phyloP scores from a whole-genome alignment of 2,888 invertebrate species.

The Pollenia griseotomentosa region DNA sequence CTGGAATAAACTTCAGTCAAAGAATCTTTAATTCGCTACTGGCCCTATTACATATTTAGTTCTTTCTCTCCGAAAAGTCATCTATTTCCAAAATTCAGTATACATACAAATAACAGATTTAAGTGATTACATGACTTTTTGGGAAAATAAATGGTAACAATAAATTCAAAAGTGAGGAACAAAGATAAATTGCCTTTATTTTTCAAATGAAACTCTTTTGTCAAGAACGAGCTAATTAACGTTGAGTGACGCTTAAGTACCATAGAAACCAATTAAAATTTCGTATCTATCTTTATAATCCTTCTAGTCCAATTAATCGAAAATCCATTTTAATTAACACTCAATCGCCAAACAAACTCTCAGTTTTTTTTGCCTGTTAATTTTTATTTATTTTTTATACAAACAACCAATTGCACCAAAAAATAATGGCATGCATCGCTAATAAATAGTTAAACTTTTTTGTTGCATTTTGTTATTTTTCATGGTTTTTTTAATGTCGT shows the following conservation, averaged over 20 bases:
- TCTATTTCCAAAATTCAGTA: too few species aligned
- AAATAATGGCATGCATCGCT: slow-evolving; percentile 51
- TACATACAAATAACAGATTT: too few species aligned
- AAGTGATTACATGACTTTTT: too few species aligned
- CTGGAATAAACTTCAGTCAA: too few species aligned
- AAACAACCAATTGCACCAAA: slow-evolving; percentile 41
- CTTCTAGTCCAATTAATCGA: slow-evolving; percentile 46
- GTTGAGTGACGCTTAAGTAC: neutral
- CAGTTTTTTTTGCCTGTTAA: neutral
- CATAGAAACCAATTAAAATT: slow-evolving; percentile 15
- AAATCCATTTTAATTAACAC: slow-evolving; percentile 60
- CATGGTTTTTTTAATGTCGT: slow-evolving; percentile 20
- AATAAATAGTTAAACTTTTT: slow-evolving; percentile 52
- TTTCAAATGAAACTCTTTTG: too few species aligned
- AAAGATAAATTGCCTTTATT: too few species aligned
- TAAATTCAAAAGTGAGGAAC: too few species aligned
- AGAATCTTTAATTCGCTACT: too few species aligned
- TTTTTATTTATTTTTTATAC: slow-evolving; percentile 2
- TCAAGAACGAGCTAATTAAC: neutral
- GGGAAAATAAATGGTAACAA: too few species aligned
- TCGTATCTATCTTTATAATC: slow-evolving; percentile 29
- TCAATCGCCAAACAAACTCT: slow-evolving; percentile 31
- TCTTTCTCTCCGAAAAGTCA: too few species aligned
- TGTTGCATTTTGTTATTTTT: slow-evolving; percentile 22
- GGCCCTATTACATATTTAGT: too few species aligned